Evolutionary conservation across 2,113 vertebrate genomes (phyloP).

Genomic region (Nannospalax galili): DNA sequence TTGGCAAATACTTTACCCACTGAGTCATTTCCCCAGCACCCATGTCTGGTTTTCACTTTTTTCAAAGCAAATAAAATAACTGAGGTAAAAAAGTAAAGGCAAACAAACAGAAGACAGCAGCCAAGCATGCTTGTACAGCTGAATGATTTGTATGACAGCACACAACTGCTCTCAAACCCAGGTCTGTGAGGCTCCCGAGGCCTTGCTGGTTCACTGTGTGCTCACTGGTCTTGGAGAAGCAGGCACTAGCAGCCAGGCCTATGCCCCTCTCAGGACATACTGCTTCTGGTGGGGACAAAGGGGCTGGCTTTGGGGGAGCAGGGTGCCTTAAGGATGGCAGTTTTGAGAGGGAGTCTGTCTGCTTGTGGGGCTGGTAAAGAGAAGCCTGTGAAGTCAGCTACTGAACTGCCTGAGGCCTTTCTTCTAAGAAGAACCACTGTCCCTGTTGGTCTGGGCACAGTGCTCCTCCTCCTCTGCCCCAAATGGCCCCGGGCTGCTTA

Average conservation of each 20-base stretch:
- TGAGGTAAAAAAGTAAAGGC: not conserved
- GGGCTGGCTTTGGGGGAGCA: not conserved
- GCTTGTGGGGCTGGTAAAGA: fast-evolving
- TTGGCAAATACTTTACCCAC: not conserved
- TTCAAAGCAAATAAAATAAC: not conserved
- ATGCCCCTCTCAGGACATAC: not conserved
- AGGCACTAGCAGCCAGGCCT: fast-evolving
- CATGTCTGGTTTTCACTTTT: not conserved
- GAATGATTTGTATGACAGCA: fast-evolving
- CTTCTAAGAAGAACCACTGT: not conserved
- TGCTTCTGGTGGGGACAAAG: not conserved
- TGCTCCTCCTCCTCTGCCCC: not conserved
- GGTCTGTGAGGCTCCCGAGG: not conserved
- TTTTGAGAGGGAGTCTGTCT: not conserved
- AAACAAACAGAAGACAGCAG: not conserved
- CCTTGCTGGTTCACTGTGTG: fast-evolving
- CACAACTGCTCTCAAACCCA: not conserved
- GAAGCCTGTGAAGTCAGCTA: not conserved
- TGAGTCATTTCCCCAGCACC: not conserved
- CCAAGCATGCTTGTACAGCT: not conserved
- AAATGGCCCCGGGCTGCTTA: not conserved
- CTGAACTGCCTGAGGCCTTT: not conserved
- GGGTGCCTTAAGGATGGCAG: not conserved
- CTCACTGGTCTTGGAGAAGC: not conserved
- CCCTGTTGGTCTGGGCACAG: not conserved